These are phyloP conservation scores for Pseudolaguvia tuberculata DNA, from an alignment of 2,113 vertebrate species.

Conservation along the genomic window DNA sequence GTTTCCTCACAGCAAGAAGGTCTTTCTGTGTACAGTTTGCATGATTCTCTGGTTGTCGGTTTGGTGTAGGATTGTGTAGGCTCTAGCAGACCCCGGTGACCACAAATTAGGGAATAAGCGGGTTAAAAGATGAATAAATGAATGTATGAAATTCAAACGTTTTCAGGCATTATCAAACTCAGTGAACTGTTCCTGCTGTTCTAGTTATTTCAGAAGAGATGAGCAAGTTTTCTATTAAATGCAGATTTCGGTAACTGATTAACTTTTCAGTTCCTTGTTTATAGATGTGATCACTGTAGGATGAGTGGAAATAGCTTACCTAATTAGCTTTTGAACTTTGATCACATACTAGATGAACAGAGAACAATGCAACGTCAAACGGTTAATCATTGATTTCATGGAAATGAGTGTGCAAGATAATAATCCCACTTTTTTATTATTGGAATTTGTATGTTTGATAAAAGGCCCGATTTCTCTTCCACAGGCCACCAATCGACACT, in stretches of 20 bases:
- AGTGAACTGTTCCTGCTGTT: not conserved
- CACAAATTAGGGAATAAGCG: no score
- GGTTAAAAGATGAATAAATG: no score
- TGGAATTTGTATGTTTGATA: no score
- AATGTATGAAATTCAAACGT: not conserved
- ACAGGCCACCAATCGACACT: conserved; percentile 26
- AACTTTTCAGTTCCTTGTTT: conserved; percentile 40
- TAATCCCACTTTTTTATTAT: no score
- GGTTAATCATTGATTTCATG: conserved; percentile 52
- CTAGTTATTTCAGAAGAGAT: not conserved
- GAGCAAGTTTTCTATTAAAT: not conserved
- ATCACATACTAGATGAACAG: conserved; percentile 23
- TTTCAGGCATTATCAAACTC: not conserved
- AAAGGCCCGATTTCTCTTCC: not conserved
- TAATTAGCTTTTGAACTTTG: conserved; percentile 49
- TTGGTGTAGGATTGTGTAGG: no score
- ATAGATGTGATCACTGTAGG: conserved; percentile 29
- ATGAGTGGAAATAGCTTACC: conserved; percentile 55
- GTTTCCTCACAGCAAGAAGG: no score
- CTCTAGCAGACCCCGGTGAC: no score
- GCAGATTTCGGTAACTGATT: conserved; percentile 36
- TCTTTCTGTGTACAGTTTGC: no score
- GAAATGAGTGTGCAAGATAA: not conserved
- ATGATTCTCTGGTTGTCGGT: no score
- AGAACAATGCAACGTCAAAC: conserved; percentile 44